Base-by-base conservation (phyloP, 1,140 invertebrate genomes). In the Brevipalpus yothersi region DNA sequence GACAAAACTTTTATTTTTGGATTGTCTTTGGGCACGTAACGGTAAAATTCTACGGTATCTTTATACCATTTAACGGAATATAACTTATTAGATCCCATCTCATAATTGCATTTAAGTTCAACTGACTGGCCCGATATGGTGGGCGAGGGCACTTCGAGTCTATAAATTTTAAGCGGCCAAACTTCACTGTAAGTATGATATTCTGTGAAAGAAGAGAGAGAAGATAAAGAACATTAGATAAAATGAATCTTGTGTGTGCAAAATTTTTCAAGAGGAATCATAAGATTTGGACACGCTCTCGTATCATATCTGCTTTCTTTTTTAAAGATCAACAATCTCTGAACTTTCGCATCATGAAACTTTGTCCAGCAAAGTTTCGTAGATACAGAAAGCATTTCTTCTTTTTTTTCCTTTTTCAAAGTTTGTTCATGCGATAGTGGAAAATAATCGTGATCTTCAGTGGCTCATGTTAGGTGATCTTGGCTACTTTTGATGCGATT, bases 1-100 rank as follows among this genome's bases (percentile, higher is more conserved):
- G 39, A 8, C 53, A 51, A 59, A 42, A 61, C 31, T 62, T 55
- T 58, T 45, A 58, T 53, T 45, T 19, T 53, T 39, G 61, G 61
- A 51, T 53, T 60, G 53, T 58, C 23, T 58, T 63, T 63, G 21
- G 63, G 63, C 43, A 64, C 63, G 43, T 64, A 64, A 41, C 63
- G 63, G 45, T 64, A 66, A 47, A 63, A 66, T 40, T 40, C 53
- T 11, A 11, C 8, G 13, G 15, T 17, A 40, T 58, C 42, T 58
- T 58, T 58, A 17, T 65, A 66, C 66, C 66, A 67, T 42, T 67
- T 67, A 40, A 67, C 63, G 9, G 66, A 67, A 57, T 67, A 67
- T 1, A 67, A 58, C 23, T 59, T 58, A 60, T 67, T 62, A 54
- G 60, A 60, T 54, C 65, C 66, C 4, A 67, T 41, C 42, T 67